Evolutionary conservation across 2,888 invertebrate genomes (phyloP), one percentile per base, ranked within the genome.

Genomic region (Autographa gamma): DNA sequence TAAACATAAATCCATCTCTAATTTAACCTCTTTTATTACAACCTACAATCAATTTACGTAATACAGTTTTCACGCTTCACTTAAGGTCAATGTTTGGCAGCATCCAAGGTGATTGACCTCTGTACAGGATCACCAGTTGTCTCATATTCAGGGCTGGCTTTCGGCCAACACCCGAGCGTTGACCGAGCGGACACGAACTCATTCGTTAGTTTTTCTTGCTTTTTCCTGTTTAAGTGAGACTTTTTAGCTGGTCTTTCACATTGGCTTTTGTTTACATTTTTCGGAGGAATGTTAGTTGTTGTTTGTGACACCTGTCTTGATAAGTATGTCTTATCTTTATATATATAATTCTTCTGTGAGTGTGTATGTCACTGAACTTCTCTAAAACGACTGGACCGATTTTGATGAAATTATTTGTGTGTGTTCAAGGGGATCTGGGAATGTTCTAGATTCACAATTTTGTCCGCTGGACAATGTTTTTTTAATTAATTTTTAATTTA

Each of bases 231-330:
- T 68, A 60, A 41, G 63, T 69, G 68, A 77, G 60, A 79, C 69
- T 76, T 79, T 79, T 70, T 74, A 66, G 73, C 56, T 31, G 78
- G 80, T 80, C 79, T 58, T 80, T 86, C 72, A 80, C 79, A 74
- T 71, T 18, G 54, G 31, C 32, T 71, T 60, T 75, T 74, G 58
- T 25, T 68, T 64, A 14, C 56, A 41, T 67, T 60, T 48, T 11
- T 52, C 25, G 8, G n/a, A 14, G 32, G 11, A 9, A 43, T 60
- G 60, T 54, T 73, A 13, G 14, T 31, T 38, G 9, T 13, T 62
- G n/a, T 62, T 60, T 7, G 41, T 54, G 65, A 16, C 25, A 63
- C 43, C 25, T 77, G 11, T 38, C 38, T 11, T 38, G 38, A 38
- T 38, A 38, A 38, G 34, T 38, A 38, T 38, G 11, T 2, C 34